Percentiles rank a stretch among this genome's conserved stretches.
Conservation (phyloP, 2,888 invertebrate genomes). For the Leucoptera coffeella region DNA sequence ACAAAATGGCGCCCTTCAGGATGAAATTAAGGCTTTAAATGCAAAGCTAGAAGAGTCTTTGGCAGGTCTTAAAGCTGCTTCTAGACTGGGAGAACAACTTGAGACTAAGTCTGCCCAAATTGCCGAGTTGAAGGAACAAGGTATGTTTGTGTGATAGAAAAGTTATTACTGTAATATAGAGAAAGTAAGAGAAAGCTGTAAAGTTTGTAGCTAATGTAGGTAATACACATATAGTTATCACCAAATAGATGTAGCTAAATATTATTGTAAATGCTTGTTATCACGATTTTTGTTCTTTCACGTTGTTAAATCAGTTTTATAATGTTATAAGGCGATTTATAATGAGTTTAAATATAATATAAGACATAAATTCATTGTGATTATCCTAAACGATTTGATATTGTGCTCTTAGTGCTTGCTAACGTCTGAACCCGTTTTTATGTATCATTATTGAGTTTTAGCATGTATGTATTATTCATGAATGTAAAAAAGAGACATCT, state of each 20-base stretch:
- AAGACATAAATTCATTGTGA: too few relatives aligned
- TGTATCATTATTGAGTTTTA: too few relatives aligned
- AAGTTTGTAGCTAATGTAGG: constrained; percentile 61
- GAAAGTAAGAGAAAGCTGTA: constrained; percentile 76
- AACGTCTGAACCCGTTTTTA: too few relatives aligned
- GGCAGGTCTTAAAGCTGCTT: constrained; percentile 80
- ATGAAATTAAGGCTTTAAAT: constrained; percentile 58
- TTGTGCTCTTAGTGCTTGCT: too few relatives aligned
- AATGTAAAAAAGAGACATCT: too few relatives aligned
- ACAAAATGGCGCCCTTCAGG: constrained; percentile 51
- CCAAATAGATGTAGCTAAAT: constrained; percentile 59
- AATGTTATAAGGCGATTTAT: too few relatives aligned
- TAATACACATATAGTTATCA: constrained; percentile 55
- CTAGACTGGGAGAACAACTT: constrained; percentile 79
- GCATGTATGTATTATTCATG: too few relatives aligned
- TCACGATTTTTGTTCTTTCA: too few relatives aligned
- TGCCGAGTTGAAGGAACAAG: constrained; percentile 67
- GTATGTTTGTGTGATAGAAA: constrained; percentile 31
- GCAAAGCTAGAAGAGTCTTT: constrained; percentile 70
- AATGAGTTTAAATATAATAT: too few relatives aligned
- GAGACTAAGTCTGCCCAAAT: constrained; percentile 70
- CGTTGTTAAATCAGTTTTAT: too few relatives aligned
- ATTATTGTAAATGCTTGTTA: constrained; percentile 79
- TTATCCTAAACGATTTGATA: too few relatives aligned
- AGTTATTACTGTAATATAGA: constrained; percentile 23